These are phyloP conservation scores for Mesocentrotus franciscanus DNA, from an alignment of 53 echinoderm and acorn worm species.

Conservation along the genomic window DNA sequence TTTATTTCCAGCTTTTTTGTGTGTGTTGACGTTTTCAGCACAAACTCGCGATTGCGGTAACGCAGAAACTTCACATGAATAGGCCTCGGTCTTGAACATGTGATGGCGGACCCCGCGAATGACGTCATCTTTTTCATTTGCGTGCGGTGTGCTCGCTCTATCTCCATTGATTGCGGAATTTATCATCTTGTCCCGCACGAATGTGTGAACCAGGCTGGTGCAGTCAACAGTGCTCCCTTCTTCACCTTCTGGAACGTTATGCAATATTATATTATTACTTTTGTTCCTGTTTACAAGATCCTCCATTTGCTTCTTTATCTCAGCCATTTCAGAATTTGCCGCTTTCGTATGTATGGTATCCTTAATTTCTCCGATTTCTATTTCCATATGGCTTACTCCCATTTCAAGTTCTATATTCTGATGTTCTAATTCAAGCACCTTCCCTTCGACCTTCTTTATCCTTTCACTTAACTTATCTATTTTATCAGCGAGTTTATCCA, in stretches of 20 bases:
- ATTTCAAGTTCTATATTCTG: not conserved
- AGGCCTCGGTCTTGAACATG: not conserved
- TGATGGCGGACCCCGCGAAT: not conserved
- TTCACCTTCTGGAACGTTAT: not conserved
- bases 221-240: not conserved
- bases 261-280: not conserved
- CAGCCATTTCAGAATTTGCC: not conserved
- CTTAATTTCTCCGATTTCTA: not conserved
- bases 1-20: not conserved
- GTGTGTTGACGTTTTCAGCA: not conserved
- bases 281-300: not conserved
- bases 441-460: not conserved
- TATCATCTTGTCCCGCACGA: not conserved
- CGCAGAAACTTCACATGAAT: slow-evolving; percentile 16
- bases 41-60: not conserved
- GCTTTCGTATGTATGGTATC: not conserved
- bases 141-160: not conserved
- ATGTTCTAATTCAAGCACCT: not conserved
- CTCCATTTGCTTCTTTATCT: not conserved
- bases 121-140: not conserved
- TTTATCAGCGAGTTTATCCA: not conserved
- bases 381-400: not conserved
- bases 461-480: not conserved
- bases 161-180: not conserved
- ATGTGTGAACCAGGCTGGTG: not conserved